A percentile compares a stretch with the other conserved stretches of the same genome.
Conservation (phyloP, 2,797 vertebrate species). For the Poeciliopsis infans region DNA sequence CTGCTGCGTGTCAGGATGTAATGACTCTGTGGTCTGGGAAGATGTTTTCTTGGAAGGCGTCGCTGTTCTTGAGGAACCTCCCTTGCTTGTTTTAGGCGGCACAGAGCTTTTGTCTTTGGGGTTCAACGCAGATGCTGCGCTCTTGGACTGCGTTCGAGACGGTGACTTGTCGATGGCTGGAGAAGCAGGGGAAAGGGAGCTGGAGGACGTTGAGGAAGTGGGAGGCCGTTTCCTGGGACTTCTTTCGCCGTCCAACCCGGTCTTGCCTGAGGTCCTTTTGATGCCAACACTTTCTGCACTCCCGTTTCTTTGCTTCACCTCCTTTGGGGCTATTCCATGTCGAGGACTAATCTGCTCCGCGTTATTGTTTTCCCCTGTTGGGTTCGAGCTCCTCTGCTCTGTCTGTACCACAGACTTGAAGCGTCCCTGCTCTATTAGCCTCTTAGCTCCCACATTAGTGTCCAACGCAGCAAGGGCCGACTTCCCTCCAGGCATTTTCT, state of each 20-base stretch:
- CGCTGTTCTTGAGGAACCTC: constrained; percentile 79
- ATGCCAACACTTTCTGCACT: constrained; percentile 62
- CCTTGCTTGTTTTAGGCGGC: constrained; percentile 79
- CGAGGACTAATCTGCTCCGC: constrained; percentile 83
- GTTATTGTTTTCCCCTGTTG: constrained; percentile 89
- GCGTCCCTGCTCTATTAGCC: constrained; percentile 78
- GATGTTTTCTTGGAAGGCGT: constrained; percentile 85
- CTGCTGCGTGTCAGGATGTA: constrained; percentile 60
- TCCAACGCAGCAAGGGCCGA: constrained; percentile 78
- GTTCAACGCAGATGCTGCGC: constrained; percentile 75
- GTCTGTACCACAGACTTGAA: constrained; percentile 77
- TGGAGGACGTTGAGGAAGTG: constrained; percentile 82
- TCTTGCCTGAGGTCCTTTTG: constrained; percentile 83
- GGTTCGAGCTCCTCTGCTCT: constrained; percentile 78
- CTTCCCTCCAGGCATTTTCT: constrained; percentile 80
- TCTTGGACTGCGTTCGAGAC: constrained; percentile 64
- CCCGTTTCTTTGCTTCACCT: constrained; percentile 80
- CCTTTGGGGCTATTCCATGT: constrained; percentile 86
- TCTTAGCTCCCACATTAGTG: constrained; percentile 78
- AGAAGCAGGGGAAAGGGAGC: constrained; percentile 82
- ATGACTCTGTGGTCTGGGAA: constrained; percentile 58
- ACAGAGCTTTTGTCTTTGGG: constrained; percentile 84
- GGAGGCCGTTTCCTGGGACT: constrained; percentile 86
- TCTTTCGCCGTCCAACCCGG: constrained; percentile 79
- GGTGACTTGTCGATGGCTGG: constrained; percentile 76